phyloP scores from a whole-genome alignment of 1,140 invertebrate genomes.

The Helicoverpa armigera region DNA sequence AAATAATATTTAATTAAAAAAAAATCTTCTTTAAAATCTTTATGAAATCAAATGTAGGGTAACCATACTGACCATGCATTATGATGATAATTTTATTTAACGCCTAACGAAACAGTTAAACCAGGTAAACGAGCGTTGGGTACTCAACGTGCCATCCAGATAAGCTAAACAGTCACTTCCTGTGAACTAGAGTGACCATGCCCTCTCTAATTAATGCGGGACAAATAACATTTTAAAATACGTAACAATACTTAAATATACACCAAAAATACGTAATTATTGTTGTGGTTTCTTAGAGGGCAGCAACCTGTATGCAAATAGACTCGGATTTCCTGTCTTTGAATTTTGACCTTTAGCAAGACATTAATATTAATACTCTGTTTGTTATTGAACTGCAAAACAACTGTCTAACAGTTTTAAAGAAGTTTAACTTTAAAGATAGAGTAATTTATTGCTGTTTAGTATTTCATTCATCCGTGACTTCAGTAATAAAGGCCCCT shows the following conservation, averaged over 20 bases:
- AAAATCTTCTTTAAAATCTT: not conserved
- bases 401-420: no score
- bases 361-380: not conserved
- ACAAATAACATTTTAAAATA: not conserved
- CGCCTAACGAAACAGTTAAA: conserved; percentile 58
- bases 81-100: conserved; percentile 54
- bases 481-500: not conserved
- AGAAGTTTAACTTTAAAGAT: no score
- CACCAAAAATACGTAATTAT: not conserved
- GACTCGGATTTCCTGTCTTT: conserved; percentile 28
- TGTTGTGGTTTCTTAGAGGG: not conserved
- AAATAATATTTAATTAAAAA: not conserved
- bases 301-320: conserved; percentile 7
- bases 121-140: conserved; percentile 63
- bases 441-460: not conserved
- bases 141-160: conserved; percentile 65
- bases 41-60: conserved; percentile 6
- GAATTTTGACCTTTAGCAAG: conserved; percentile 20
- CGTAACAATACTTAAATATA: not conserved
- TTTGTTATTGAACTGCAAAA: not conserved
- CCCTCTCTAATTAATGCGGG: conserved; percentile 39
- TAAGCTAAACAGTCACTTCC: conserved; percentile 76
- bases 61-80: conserved; percentile 51
- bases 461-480: conserved; percentile 13
- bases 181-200: conserved; percentile 61